Base-by-base conservation (phyloP, 2,113 vertebrate genomes). In the Microcebus ravelobensis region DNA sequence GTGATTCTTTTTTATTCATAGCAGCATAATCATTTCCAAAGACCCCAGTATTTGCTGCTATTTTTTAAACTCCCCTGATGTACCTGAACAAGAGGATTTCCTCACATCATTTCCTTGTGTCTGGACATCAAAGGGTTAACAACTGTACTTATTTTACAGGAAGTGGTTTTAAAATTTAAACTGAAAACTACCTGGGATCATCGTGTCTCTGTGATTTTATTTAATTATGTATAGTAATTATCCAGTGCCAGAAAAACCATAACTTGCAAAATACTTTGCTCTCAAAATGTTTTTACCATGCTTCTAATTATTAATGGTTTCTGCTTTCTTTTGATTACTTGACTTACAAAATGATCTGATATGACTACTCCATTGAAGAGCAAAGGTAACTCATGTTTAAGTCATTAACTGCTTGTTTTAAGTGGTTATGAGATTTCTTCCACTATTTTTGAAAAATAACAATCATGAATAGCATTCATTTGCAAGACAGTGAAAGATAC, bases 121-220 rank as follows among this genome's bases (percentile, higher is more conserved):
- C 96, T 96, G 97, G 5, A 89, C 95, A 97, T 90, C 95, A 96
- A 93, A 98, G 42, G 68, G 79, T 97, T 98, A 95, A 74, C 73
- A 94, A 48, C 91, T 97, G 83, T 92, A 73, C 87, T 93, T 95
- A 90, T 79, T 87, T 96, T 96, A 94, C 71, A 89, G 81, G 76
- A 98, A 90, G 34, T 94, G 42, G 57, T 97, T 98, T 98, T 97
- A 97, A 90, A 82, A 94, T 87, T 93, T 31, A 96, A 96, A 97
- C 81, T 65, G 85, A 97, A 98, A 98, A 92, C 83, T 96, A 95
- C 92, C 88, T 96, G 93, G 52, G 92, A 96, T 98, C 76, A 96
- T 95, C 97, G 97, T 98, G 94, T 98, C 98, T 98, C 91, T 97
- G 97, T 98, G 94, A 97, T 96, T 97, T 94, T 97, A 94, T 95